Conservation (phyloP, 1,140 invertebrate species). For the Andrena cerasifolii region DNA sequence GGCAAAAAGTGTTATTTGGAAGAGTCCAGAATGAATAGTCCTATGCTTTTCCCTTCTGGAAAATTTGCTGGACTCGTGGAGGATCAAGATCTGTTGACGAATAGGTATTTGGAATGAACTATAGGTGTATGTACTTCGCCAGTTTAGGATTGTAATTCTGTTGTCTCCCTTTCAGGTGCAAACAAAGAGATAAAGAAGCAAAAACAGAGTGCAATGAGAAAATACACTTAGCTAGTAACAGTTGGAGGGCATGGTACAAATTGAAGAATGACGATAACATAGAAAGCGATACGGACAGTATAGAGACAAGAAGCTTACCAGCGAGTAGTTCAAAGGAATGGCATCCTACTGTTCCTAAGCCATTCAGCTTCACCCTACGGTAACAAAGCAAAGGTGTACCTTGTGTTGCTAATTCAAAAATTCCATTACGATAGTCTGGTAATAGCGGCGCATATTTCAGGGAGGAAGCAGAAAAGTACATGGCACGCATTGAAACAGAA, state of each 20-base stretch:
- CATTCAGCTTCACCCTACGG: conserved; percentile 87
- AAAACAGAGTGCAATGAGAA: conserved; percentile 74
- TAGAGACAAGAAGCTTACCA: conserved; percentile 78
- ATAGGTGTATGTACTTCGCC: background rate
- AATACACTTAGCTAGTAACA: conserved; percentile 70
- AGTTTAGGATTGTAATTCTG: background rate
- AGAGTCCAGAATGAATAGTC: conserved; percentile 72
- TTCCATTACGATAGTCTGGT: background rate
- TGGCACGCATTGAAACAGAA: conserved; percentile 70
- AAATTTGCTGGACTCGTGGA: conserved; percentile 73
- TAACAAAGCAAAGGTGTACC: conserved; percentile 63
- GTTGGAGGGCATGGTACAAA: conserved; percentile 74
- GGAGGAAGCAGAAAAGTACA: conserved; percentile 85
- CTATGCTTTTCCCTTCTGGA: conserved; percentile 68
- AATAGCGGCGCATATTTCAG: conserved; percentile 76
- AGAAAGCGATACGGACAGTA: conserved; percentile 72
- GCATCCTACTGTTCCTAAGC: conserved; percentile 84
- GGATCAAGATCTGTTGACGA: conserved; percentile 76
- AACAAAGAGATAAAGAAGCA: conserved; percentile 67
- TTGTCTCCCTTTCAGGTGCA: conserved; percentile 58
- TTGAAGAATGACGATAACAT: conserved; percentile 72
- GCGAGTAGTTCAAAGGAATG: conserved; percentile 74
- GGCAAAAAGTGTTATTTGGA: conserved; percentile 78
- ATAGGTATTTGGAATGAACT: conserved; percentile 59
- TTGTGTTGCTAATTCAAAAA: background rate